Percentiles rank a stretch among this genome's conserved stretches.
phyloP scores from a whole-genome alignment of 2,113 vertebrate genomes.

The Regulus satrapa region DNA sequence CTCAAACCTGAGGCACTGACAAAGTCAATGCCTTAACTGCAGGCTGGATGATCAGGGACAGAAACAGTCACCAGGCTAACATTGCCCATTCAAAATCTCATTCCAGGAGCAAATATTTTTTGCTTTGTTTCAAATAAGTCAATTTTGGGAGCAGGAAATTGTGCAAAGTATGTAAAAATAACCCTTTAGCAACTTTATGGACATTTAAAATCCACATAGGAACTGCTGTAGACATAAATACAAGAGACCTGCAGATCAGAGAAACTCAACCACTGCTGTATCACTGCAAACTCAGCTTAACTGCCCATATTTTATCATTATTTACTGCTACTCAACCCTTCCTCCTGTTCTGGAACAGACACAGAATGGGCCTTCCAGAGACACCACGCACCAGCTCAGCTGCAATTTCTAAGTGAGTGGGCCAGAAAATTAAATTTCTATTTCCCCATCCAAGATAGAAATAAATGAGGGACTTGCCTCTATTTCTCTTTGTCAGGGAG shows the following conservation, averaged over 20 bases:
- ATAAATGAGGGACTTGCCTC: background rate
- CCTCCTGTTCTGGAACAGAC: background rate
- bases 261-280: background rate
- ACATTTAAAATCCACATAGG: background rate
- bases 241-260: background rate
- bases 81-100: background rate
- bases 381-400: background rate
- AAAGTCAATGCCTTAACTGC: background rate
- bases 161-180: background rate
- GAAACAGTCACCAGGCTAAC: background rate
- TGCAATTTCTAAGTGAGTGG: constrained; percentile 15
- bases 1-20: background rate
- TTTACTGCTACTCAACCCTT: background rate
- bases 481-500: background rate
- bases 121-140: background rate
- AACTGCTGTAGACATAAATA: background rate
- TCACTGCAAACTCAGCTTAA: background rate
- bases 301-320: background rate
- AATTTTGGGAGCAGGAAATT: background rate
- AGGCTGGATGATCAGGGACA: background rate
- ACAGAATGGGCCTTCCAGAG: background rate
- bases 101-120: background rate
- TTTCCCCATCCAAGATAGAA: background rate
- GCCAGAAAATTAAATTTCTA: constrained; percentile 35
- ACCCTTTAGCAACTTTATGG: background rate